Evolutionary conservation across 2,888 invertebrate genomes (phyloP).

Genomic region (Tetrapedia diversipes): DNA sequence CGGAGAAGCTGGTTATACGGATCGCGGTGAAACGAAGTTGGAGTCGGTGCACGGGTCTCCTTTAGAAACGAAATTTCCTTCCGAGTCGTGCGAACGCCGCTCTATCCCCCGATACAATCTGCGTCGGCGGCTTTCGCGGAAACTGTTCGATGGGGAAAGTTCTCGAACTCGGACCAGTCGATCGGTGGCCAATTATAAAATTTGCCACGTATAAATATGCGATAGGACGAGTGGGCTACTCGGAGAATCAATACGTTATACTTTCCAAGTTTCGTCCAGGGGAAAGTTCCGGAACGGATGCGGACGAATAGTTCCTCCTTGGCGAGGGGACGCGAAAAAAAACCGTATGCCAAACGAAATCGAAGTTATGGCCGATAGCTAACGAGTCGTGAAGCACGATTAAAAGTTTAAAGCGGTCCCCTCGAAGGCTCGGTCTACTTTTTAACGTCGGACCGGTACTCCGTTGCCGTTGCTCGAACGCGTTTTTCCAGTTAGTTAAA

Average conservation of each 20-base stretch:
- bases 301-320: constrained; percentile 60
- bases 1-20: constrained; percentile 48
- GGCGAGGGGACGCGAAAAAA: constrained; percentile 51
- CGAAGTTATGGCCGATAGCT: constrained; percentile 65
- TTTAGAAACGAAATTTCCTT: constrained; percentile 40
- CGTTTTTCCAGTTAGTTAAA: constrained; percentile 68
- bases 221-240: background rate
- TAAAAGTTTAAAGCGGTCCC: constrained; percentile 73
- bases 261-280: constrained; percentile 40
- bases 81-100: background rate
- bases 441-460: constrained; percentile 58
- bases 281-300: constrained; percentile 49
- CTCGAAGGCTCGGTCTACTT: constrained; percentile 43
- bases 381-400: constrained; percentile 73
- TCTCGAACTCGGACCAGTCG: background rate
- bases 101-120: constrained; percentile 15
- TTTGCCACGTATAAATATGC: constrained; percentile 23
- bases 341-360: constrained; percentile 55
- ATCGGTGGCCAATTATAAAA: constrained; percentile 42
- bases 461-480: constrained; percentile 58
- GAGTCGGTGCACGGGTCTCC: constrained; percentile 24
- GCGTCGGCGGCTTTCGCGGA: constrained; percentile 10
- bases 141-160: constrained; percentile 26
- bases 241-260: constrained; percentile 34
- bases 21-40: constrained; percentile 40